A percentile compares a stretch with the other conserved stretches of the same genome.
Conservation (phyloP, 2,888 invertebrate species). For the Sphecodes monilicornis region DNA sequence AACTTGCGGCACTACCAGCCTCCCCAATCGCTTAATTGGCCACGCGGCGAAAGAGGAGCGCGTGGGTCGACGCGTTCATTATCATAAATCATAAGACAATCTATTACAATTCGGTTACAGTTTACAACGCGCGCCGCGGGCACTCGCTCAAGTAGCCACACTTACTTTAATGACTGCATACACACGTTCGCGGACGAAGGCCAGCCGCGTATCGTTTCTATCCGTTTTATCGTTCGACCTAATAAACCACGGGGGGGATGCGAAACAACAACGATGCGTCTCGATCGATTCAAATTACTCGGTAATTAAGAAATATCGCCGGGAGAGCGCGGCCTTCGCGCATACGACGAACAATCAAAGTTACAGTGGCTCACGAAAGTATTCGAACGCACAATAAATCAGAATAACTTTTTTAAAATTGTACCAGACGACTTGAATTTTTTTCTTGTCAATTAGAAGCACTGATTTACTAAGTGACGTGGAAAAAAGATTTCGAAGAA, state of each 20-base stretch:
- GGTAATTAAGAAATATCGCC: slow-evolving; percentile 9
- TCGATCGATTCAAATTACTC: slow-evolving; percentile 4
- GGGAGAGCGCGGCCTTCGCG: background rate
- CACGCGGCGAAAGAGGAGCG: background rate
- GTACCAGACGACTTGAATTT: no score
- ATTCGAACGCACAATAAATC: no score
- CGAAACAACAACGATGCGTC: slow-evolving; percentile 12
- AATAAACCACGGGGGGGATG: background rate
- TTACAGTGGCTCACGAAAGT: no score
- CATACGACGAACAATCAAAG: background rate
- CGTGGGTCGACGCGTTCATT: slow-evolving; percentile 20
- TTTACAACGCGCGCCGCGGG: background rate
- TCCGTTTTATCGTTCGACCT: slow-evolving; percentile 6
- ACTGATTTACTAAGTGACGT: no score
- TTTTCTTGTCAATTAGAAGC: no score
- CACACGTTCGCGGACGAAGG: background rate
- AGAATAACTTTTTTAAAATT: no score
- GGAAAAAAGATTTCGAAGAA: no score
- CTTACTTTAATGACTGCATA: slow-evolving; percentile 38
- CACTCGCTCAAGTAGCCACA: slow-evolving; percentile 10
- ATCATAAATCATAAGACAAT: slow-evolving; percentile 33
- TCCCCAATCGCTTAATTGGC: slow-evolving; percentile 12
- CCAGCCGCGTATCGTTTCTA: slow-evolving; percentile 20
- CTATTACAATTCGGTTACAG: slow-evolving; percentile 27
- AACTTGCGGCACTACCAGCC: background rate